Percentiles rank a stretch among this genome's conserved stretches.
These are phyloP conservation scores for Cheilosia vulpina DNA, from an alignment of 2,888 invertebrate species.

Conservation along the genomic window DNA sequence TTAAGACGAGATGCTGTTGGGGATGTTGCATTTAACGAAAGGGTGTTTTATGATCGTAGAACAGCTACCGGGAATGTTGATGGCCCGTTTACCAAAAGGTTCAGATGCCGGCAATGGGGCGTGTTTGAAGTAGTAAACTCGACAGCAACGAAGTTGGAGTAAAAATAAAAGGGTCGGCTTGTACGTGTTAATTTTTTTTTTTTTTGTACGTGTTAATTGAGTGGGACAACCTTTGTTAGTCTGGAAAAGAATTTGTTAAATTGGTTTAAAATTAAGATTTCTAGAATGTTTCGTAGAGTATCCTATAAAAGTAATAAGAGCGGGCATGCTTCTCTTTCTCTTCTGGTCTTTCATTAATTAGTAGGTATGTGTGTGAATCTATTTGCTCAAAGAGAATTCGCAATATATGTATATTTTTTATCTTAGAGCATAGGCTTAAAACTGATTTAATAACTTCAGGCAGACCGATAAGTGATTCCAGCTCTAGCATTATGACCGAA, in stretches of 20 bases:
- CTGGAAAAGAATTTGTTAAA: not conserved
- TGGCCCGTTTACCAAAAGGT: constrained; percentile 12
- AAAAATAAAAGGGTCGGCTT: constrained; percentile 8
- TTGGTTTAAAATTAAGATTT: not conserved
- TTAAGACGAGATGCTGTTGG: constrained; percentile 46
- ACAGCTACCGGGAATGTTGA: constrained; percentile 5
- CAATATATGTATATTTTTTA: too few species aligned
- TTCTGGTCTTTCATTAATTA: not conserved
- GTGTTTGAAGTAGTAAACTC: constrained; percentile 26
- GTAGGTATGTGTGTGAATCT: not conserved
- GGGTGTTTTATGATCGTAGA: constrained; percentile 23
- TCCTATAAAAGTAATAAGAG: not conserved
- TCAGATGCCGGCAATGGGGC: not conserved
- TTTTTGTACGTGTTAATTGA: constrained; percentile 57
- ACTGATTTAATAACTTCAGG: too few species aligned
- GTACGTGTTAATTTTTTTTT: constrained; percentile 58
- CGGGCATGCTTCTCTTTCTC: not conserved
- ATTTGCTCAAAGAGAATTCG: too few species aligned
- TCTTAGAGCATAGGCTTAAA: too few species aligned
- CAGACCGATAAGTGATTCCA: too few species aligned
- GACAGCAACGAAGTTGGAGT: constrained; percentile 29
- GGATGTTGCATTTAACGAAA: constrained; percentile 48
- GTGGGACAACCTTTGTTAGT: constrained; percentile 4
- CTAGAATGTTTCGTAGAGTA: not conserved
- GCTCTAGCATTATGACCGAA: too few species aligned